Conservation (phyloP, 2,113 vertebrate genomes). For the Semnopithecus entellus region DNA sequence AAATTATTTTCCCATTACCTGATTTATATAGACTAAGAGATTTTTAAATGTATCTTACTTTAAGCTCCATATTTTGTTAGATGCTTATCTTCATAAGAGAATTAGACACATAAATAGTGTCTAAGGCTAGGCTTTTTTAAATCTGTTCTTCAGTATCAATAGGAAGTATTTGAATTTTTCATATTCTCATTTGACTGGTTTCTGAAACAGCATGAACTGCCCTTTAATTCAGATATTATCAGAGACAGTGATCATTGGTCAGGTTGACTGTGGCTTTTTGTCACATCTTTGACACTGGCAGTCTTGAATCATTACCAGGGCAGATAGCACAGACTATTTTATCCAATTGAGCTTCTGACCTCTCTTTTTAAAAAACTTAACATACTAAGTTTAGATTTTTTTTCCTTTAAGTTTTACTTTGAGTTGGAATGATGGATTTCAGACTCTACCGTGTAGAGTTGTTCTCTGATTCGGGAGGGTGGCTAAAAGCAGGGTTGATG, state of each 20-base stretch:
- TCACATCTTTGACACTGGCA: background rate
- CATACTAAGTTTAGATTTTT: background rate
- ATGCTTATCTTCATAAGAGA: background rate
- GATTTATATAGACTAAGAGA: background rate
- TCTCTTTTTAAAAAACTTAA: background rate
- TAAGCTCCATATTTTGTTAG: background rate
- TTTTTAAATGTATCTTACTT: background rate
- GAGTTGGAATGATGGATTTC: background rate
- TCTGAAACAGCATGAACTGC: background rate
- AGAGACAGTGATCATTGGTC: background rate
- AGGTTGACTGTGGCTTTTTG: background rate
- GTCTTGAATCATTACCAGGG: background rate
- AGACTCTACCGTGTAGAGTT: background rate
- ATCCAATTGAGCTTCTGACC: background rate
- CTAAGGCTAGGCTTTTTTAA: background rate
- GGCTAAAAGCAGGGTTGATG: rapidly evolving
- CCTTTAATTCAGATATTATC: background rate
- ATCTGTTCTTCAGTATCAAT: background rate
- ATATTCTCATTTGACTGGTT: background rate
- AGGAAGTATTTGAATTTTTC: background rate
- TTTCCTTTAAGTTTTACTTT: background rate
- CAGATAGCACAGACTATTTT: background rate
- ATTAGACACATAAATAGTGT: background rate
- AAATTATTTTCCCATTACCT: background rate
- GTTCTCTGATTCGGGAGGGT: background rate